A percentile compares a stretch with the other conserved stretches of the same genome.
Conservation (phyloP, 2,888 invertebrate species). For the Drosophila subquinaria region DNA sequence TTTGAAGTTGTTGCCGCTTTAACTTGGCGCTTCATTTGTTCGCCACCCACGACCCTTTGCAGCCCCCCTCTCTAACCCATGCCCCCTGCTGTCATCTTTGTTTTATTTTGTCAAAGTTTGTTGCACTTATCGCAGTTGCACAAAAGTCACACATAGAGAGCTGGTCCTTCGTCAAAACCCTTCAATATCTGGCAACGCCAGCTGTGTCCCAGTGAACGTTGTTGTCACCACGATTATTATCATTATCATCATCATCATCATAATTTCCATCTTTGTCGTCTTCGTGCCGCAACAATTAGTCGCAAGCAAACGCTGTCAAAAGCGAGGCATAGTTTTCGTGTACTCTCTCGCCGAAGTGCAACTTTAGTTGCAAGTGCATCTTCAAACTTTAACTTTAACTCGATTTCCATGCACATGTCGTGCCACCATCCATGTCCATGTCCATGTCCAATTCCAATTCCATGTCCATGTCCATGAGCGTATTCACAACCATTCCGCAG, state of each 20-base stretch:
- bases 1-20: slow-evolving; percentile 49
- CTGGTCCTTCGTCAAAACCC: slow-evolving; percentile 27
- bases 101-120: slow-evolving; percentile 73
- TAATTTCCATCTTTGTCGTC: slow-evolving; percentile 12
- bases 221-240: slow-evolving; percentile 22
- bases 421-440: slow-evolving; percentile 8
- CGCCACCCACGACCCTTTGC: slow-evolving; percentile 10
- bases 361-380: slow-evolving; percentile 5
- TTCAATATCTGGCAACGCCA: slow-evolving; percentile 22
- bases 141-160: slow-evolving; percentile 30
- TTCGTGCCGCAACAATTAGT: slow-evolving; percentile 68
- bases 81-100: slow-evolving; percentile 10
- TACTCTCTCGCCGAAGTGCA: neutral
- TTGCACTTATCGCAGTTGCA: slow-evolving; percentile 71
- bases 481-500: slow-evolving; percentile 18
- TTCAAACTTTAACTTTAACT: slow-evolving; percentile 6
- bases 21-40: slow-evolving; percentile 52
- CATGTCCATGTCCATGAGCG: neutral
- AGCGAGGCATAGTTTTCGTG: slow-evolving; percentile 9
- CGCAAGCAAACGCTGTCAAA: slow-evolving; percentile 32
- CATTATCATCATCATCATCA: slow-evolving; percentile 10
- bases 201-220: slow-evolving; percentile 6
- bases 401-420: slow-evolving; percentile 13
- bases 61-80: neutral
- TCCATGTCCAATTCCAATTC: slow-evolving; percentile 7